A percentile compares a stretch with the other conserved stretches of the same genome.
These are phyloP conservation scores for Pristionchus mayeri DNA, from an alignment of 2,888 invertebrate species.

Conservation along the genomic window DNA sequence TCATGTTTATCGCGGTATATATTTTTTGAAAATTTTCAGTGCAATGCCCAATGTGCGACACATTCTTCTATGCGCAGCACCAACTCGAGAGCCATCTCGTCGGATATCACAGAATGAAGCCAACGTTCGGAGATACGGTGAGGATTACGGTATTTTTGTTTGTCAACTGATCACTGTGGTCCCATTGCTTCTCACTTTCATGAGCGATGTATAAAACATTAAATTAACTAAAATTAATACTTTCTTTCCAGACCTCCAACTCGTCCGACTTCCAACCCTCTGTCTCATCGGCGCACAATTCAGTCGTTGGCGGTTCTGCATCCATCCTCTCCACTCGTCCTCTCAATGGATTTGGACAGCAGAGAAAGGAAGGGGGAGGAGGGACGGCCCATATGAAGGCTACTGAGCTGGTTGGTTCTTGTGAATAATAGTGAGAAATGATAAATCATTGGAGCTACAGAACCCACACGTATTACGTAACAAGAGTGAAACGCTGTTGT, in stretches of 20 bases:
- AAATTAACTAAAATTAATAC: not conserved
- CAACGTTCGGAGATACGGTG: not conserved
- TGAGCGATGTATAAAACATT: not conserved
- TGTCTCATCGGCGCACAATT: not conserved
- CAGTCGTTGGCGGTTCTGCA: not conserved
- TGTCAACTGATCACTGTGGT: too few relatives aligned
- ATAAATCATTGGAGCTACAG: too few relatives aligned
- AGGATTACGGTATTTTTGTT: not conserved
- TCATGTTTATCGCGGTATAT: too few relatives aligned
- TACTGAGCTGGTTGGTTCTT: not conserved
- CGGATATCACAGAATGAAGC: constrained; percentile 29
- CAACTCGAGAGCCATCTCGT: constrained; percentile 26
- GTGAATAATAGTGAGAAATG: too few relatives aligned
- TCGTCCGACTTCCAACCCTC: not conserved
- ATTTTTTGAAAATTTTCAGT: not conserved
- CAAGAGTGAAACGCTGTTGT: too few relatives aligned
- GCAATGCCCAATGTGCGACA: constrained; percentile 31
- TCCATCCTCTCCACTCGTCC: not conserved
- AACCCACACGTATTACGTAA: too few relatives aligned
- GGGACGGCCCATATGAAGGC: constrained; percentile 4
- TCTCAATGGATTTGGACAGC: not conserved
- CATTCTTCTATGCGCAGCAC: not conserved
- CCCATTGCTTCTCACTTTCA: too few relatives aligned
- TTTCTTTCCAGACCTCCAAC: not conserved
- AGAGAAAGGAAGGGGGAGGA: not conserved